Base-by-base conservation (phyloP, 2,888 invertebrate species). In the Zele albiditarsus region DNA sequence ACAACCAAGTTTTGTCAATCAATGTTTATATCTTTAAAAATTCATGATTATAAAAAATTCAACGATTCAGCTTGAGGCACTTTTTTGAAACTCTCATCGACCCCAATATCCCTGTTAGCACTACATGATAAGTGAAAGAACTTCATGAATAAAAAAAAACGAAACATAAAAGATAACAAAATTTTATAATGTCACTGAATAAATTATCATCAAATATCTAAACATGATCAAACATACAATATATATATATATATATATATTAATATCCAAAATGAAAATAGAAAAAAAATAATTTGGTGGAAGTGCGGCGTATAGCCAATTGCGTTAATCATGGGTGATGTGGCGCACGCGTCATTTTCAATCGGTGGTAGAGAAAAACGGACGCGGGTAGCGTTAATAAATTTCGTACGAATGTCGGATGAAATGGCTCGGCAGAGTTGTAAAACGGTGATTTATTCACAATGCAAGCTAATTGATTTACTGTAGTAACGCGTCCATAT, bases 371-470 rank as follows among this genome's bases (percentile, higher is more conserved):
- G 27, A 60, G 62, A 74, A 74, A 69, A 69, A 69, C 63, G 66
- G 70, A 66, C 74, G 65, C 70, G 38, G 42, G 28, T 86, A 20
- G 83, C 83, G 84, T 84, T 87, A 84, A 89, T 89, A 88, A 88
- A 89, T 89, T 87, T 84, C 81, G 80, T 81, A 81, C 81, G 83
- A 84, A 84, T 84, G 86, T 85, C 88, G 84, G 79, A 82, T 81
- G 83, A 80, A 80, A 81, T 82, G 82, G 80, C 81, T 80, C 79
- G 83, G 83, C 79, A 78, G 83, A 84, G 85, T 85, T 88, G 88
- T 88, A 88, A 88, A 88, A 86, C 84, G 84, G 85, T 88, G 88
- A 89, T 88, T 89, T 88, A 89, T 89, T 87, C 87, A 86, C 88
- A 87, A 85, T 85, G 82, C 85, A 75, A 84, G 84, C 85, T 89